Percentiles rank a stretch among this genome's conserved stretches.
Evolutionary conservation across 2,113 vertebrate genomes (phyloP).

Genomic region (Emberiza fucata): DNA sequence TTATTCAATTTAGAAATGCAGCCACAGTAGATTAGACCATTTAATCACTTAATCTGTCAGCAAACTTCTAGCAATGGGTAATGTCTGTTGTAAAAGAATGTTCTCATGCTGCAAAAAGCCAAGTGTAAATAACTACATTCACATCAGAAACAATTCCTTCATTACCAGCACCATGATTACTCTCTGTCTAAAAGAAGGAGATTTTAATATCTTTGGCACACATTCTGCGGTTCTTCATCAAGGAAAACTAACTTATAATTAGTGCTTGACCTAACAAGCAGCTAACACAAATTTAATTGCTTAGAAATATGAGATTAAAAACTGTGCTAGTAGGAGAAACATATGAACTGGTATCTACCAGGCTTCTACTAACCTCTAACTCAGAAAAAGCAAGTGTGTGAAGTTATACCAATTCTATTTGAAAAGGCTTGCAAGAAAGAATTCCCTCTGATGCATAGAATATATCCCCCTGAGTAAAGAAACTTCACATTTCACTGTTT

Average conservation of each 20-base stretch:
- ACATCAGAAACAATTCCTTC: not conserved
- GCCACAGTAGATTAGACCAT: not conserved
- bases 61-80: not conserved
- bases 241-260: not conserved
- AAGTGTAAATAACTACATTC: not conserved
- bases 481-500: not conserved
- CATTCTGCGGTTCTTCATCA: not conserved
- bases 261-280: not conserved
- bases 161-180: not conserved
- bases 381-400: not conserved
- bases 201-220: not conserved
- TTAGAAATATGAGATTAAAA: not conserved
- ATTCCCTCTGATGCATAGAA: not conserved
- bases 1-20: not conserved
- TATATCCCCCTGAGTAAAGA: not conserved
- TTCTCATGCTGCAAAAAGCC: not conserved
- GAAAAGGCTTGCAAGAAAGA: not conserved
- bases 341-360: not conserved
- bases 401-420: fast-evolving
- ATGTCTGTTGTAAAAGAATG: not conserved
- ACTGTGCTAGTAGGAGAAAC: not conserved
- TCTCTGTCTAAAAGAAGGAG: not conserved
- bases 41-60: conserved; percentile 22
- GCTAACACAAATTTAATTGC: not conserved
- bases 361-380: not conserved